These are phyloP conservation scores for Drosophila hawaiiensis DNA, from an alignment of 2,888 invertebrate genomes.

Conservation along the genomic window DNA sequence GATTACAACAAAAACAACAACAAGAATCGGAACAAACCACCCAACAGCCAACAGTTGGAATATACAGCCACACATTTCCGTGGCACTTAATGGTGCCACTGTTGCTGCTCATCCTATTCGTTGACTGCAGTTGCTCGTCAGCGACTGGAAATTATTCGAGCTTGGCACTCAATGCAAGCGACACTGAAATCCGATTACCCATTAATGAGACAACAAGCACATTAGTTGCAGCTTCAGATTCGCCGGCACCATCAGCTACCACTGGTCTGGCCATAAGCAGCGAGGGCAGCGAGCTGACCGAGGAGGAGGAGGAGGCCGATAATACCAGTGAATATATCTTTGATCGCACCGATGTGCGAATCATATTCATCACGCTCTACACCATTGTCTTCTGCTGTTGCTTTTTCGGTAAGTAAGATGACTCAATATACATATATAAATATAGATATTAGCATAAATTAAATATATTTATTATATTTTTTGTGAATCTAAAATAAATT, in stretches of 20 bases:
- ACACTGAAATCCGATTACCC: conserved; percentile 59
- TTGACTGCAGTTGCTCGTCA: conserved; percentile 37
- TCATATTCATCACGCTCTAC: conserved; percentile 91
- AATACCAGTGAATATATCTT: conserved; percentile 89
- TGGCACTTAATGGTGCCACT: conserved; percentile 10
- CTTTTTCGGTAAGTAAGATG: conserved; percentile 90
- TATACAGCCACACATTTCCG: conserved; percentile 20
- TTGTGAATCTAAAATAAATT: neutral
- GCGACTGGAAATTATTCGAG: conserved; percentile 45
- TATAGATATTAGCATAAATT: neutral
- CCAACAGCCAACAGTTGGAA: conserved; percentile 14
- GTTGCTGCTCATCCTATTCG: conserved; percentile 31
- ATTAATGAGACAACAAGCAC: conserved; percentile 49
- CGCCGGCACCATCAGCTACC: conserved; percentile 23
- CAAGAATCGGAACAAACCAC: conserved; percentile 19
- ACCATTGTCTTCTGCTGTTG: conserved; percentile 92
- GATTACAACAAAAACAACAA: conserved; percentile 34
- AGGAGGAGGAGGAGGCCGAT: conserved; percentile 70
- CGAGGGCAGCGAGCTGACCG: conserved; percentile 18
- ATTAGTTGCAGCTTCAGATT: conserved; percentile 7
- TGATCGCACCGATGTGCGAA: conserved; percentile 90
- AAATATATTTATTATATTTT: neutral
- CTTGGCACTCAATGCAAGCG: conserved; percentile 40
- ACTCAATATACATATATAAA: neutral
- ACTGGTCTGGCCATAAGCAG: conserved; percentile 26